These are phyloP conservation scores for Ladona fulva DNA, from an alignment of 1,140 invertebrate genomes.

Conservation along the genomic window DNA sequence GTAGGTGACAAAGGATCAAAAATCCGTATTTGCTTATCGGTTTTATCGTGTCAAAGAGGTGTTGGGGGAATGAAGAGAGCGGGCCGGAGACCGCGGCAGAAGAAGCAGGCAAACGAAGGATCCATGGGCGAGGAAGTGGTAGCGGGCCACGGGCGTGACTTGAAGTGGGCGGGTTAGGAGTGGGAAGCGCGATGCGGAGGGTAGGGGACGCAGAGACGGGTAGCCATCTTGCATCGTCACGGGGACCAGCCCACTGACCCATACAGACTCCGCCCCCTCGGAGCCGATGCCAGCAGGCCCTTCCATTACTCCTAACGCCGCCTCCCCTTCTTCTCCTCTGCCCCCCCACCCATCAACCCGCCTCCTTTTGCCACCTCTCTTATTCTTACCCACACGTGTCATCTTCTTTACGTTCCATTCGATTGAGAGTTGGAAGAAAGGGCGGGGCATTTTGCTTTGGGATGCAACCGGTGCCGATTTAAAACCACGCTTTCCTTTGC, in stretches of 20 bases:
- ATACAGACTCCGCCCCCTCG: constrained; percentile 1
- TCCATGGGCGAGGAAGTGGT: not conserved
- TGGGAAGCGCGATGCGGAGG: not conserved
- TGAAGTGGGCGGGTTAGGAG: not conserved
- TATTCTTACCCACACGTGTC: not conserved
- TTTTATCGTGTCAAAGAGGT: not conserved
- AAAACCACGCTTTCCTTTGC: too few relatives aligned
- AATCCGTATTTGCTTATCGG: too few relatives aligned
- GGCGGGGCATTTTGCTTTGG: not conserved
- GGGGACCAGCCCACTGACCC: constrained; percentile 3
- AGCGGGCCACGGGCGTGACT: not conserved
- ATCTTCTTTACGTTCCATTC: not conserved
- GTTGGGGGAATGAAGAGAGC: not conserved
- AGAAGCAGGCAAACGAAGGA: not conserved
- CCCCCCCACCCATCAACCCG: not conserved
- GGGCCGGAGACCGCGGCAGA: not conserved
- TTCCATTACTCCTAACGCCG: not conserved
- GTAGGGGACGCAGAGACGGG: not conserved
- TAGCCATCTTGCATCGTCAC: not conserved
- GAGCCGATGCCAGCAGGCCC: not conserved
- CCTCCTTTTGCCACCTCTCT: constrained; percentile 3
- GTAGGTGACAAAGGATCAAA: too few relatives aligned
- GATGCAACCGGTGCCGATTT: not conserved
- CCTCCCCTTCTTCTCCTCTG: not conserved
- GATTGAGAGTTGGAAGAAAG: not conserved